Percentiles rank a stretch among this genome's conserved stretches.
Evolutionary conservation across 1,140 invertebrate species (phyloP).

Genomic region (Leguminivora glycinivorella): DNA sequence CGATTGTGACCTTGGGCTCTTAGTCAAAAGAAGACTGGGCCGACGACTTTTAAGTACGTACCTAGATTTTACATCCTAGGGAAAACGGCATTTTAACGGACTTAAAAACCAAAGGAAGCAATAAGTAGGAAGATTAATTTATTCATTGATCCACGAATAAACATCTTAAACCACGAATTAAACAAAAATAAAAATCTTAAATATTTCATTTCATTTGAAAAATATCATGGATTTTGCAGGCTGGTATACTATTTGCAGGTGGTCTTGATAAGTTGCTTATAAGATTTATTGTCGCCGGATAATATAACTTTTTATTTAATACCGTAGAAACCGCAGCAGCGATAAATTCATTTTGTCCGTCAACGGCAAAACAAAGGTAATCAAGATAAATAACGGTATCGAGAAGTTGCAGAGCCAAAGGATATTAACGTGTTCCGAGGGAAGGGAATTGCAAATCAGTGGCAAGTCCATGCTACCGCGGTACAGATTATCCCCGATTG

Average conservation of each 20-base stretch:
- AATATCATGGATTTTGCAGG: too few relatives aligned
- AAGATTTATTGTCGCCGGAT: neutral
- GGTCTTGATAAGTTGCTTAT: too few relatives aligned
- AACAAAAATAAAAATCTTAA: too few relatives aligned
- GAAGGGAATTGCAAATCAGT: slow-evolving; percentile 51
- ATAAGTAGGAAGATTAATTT: too few relatives aligned
- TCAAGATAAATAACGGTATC: slow-evolving; percentile 47
- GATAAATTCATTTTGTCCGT: neutral
- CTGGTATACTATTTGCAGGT: too few relatives aligned
- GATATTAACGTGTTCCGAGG: slow-evolving; percentile 49
- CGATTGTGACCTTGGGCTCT: neutral
- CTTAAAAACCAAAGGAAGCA: too few relatives aligned
- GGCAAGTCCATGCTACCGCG: slow-evolving; percentile 35
- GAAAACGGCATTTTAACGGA: too few relatives aligned
- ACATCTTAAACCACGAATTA: too few relatives aligned
- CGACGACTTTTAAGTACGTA: too few relatives aligned
- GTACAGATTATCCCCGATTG: neutral
- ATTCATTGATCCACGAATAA: too few relatives aligned
- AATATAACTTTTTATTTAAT: neutral
- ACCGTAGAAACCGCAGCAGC: neutral
- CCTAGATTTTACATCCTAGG: too few relatives aligned
- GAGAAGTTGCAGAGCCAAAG: slow-evolving; percentile 45
- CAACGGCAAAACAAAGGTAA: slow-evolving; percentile 38
- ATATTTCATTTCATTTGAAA: too few relatives aligned
- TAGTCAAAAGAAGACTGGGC: neutral